A percentile compares a stretch with the other conserved stretches of the same genome.
These are phyloP conservation scores for Chelonus formosanus DNA, from an alignment of 2,888 invertebrate species.

Conservation along the genomic window DNA sequence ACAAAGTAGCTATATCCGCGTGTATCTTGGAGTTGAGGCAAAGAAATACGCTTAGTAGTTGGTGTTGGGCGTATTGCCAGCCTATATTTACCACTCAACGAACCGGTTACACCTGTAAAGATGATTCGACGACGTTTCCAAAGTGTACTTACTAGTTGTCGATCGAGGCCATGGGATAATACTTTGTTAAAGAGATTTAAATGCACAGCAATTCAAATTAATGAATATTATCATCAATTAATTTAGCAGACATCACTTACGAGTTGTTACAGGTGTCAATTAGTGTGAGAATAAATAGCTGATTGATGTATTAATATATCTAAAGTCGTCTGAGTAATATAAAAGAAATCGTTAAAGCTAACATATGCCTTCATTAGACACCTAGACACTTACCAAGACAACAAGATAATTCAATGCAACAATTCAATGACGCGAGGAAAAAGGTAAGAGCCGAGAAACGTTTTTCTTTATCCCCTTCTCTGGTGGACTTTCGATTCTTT, in stretches of 20 bases:
- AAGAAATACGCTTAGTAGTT: conserved; percentile 52
- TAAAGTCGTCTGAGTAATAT: too few relatives aligned
- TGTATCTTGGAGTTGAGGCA: conserved; percentile 35
- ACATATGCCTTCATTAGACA: conserved; percentile 9
- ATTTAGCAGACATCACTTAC: too few relatives aligned
- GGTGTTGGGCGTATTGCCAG: conserved; percentile 58
- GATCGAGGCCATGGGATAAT: conserved; percentile 13
- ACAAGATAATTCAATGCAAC: conserved; percentile 30
- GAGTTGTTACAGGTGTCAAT: too few relatives aligned
- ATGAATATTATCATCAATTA: too few relatives aligned
- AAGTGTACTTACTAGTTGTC: conserved; percentile 24
- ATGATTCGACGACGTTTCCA: conserved; percentile 39
- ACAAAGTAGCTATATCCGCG: conserved; percentile 33
- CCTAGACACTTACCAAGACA: conserved; percentile 26
- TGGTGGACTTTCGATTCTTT: conserved; percentile 14
- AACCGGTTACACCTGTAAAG: conserved; percentile 56
- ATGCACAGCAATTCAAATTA: too few relatives aligned
- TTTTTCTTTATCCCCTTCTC: conserved; percentile 12
- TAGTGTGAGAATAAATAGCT: too few relatives aligned
- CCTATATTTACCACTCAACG: conserved; percentile 59
- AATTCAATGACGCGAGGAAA: conserved; percentile 19
- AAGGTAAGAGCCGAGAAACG: conserved; percentile 19
- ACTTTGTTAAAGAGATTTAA: too few relatives aligned
- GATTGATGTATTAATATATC: too few relatives aligned
- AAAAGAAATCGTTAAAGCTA: too few relatives aligned